Conservation (phyloP, 2,113 vertebrate species). For the Pungitius pungitius region DNA sequence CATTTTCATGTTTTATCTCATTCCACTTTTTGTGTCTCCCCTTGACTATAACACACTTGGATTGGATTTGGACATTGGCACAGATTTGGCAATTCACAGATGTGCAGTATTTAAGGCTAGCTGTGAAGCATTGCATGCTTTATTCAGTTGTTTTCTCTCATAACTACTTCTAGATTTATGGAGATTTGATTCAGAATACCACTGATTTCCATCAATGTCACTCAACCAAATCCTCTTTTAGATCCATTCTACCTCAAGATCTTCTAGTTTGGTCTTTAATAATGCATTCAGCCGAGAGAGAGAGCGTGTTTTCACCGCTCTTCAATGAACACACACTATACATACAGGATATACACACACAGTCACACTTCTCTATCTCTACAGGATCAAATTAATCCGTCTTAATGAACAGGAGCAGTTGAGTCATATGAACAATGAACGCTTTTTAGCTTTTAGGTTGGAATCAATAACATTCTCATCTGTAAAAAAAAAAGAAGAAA, state of each 20-base stretch:
- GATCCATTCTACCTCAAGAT: background rate
- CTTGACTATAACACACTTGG: background rate
- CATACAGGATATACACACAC: slow-evolving; percentile 12
- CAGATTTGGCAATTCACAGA: background rate
- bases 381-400: background rate
- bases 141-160: background rate
- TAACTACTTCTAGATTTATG: background rate
- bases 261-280: slow-evolving; percentile 39
- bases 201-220: background rate
- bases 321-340: background rate
- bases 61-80: background rate
- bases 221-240: slow-evolving; percentile 1
- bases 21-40: background rate
- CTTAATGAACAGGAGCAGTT: slow-evolving; percentile 9
- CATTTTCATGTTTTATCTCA: no score
- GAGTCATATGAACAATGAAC: slow-evolving; percentile 23
- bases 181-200: background rate
- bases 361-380: slow-evolving; percentile 11
- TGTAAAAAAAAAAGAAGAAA: no score
- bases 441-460: slow-evolving; percentile 26
- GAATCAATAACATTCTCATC: slow-evolving; percentile 41
- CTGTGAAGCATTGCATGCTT: background rate
- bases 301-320: slow-evolving; percentile 32
- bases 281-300: slow-evolving; percentile 30
- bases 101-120: background rate